Evolutionary conservation across 2,888 invertebrate species (phyloP).

Genomic region (Gibbula magus): DNA sequence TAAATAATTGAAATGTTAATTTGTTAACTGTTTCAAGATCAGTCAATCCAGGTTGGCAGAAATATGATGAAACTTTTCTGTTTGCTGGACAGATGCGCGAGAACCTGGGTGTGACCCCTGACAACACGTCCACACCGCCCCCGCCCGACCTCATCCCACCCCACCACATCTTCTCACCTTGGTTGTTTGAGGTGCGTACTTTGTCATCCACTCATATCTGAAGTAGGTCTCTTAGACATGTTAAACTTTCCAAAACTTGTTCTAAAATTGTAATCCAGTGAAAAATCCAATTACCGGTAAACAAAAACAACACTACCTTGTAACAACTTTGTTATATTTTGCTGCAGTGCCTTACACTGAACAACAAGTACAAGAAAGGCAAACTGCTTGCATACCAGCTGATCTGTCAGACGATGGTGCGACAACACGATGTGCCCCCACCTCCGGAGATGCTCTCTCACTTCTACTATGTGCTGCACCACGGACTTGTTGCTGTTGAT

Average conservation of each 20-base stretch:
- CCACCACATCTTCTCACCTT: constrained; percentile 90
- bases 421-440: constrained; percentile 85
- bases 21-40: too few species aligned
- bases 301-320: too few species aligned
- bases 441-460: constrained; percentile 85
- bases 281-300: too few species aligned
- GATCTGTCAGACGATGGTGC: constrained; percentile 86
- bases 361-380: constrained; percentile 84
- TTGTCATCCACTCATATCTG: neutral
- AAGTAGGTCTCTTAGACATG: too few species aligned
- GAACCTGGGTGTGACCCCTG: constrained; percentile 86
- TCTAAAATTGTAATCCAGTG: too few species aligned
- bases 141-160: constrained; percentile 88
- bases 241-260: too few species aligned
- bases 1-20: too few species aligned
- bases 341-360: constrained; percentile 82
- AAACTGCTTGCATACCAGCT: constrained; percentile 90
- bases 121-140: constrained; percentile 86
- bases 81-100: constrained; percentile 79
- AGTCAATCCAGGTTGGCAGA: too few species aligned
- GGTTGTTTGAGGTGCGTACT: constrained; percentile 89
- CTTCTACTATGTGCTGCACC: constrained; percentile 90
- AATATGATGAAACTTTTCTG: neutral
- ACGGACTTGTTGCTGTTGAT: constrained; percentile 80
- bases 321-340: constrained; percentile 26